phyloP scores from a whole-genome alignment of 2,888 invertebrate genomes.

The Erebia epiphron region DNA sequence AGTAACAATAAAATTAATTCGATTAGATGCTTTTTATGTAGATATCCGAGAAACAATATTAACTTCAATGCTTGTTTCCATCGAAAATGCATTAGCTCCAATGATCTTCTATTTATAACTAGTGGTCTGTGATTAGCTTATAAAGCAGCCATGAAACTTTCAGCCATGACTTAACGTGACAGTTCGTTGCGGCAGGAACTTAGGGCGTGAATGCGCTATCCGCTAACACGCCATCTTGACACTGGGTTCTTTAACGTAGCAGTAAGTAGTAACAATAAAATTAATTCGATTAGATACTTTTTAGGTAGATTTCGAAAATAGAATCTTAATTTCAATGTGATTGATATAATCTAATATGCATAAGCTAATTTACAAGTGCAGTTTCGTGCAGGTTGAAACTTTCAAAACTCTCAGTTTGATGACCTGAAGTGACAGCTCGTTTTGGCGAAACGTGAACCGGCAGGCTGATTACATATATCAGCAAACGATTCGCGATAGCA shows the following conservation, averaged over 20 bases:
- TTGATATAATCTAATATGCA: too few species aligned
- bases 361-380: too few species aligned
- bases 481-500: too few species aligned
- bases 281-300: constrained; percentile 3
- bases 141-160: constrained; percentile 50
- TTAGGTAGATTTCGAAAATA: neutral
- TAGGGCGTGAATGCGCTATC: neutral
- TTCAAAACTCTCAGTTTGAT: too few species aligned
- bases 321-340: neutral
- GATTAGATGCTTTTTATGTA: neutral
- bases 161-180: constrained; percentile 57
- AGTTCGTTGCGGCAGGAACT: constrained; percentile 60
- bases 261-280: constrained; percentile 2
- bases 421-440: too few species aligned
- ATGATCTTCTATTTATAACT: constrained; percentile 29
- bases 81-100: constrained; percentile 48
- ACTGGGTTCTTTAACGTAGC: constrained; percentile 20
- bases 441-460: too few species aligned
- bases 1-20: constrained; percentile 5
- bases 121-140: too few species aligned
- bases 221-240: constrained; percentile 17
- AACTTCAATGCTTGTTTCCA: constrained; percentile 36
- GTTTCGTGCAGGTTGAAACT: too few species aligned
- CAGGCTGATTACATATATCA: too few species aligned
- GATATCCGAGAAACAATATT: neutral